Evolutionary conservation across 2,888 invertebrate species (phyloP).

Genomic region (Gymnoscelis rufifasciata): DNA sequence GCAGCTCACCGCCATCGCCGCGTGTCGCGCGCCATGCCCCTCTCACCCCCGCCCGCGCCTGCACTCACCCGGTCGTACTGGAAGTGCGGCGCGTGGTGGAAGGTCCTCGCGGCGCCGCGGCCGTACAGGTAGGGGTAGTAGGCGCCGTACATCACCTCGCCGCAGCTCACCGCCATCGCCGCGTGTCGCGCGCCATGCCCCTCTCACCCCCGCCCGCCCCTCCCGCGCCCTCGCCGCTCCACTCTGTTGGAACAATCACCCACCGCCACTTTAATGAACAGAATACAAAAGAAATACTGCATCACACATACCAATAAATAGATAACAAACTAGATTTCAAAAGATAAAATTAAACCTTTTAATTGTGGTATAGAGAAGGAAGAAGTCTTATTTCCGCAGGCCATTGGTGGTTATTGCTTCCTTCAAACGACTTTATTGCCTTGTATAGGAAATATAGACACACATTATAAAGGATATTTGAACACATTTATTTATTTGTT

Average conservation of each 20-base stretch:
- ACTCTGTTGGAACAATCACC: neutral
- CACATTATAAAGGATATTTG: too few relatives aligned
- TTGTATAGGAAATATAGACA: too few relatives aligned
- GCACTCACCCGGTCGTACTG: constrained; percentile 92
- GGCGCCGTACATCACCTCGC: constrained; percentile 96
- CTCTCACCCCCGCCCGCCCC: constrained; percentile 22
- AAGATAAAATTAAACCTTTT: too few relatives aligned
- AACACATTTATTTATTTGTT: too few relatives aligned
- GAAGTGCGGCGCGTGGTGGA: constrained; percentile 77
- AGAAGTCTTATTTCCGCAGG: too few relatives aligned
- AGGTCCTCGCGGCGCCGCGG: constrained; percentile 86
- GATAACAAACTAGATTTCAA: too few relatives aligned
- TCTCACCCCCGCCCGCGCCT: constrained; percentile 22
- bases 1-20: constrained; percentile 88
- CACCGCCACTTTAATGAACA: neutral
- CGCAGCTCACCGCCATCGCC: constrained; percentile 89
- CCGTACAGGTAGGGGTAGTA: constrained; percentile 96
- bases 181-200: constrained; percentile 34
- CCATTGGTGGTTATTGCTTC: too few relatives aligned
- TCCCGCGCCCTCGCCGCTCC: constrained; percentile 8
- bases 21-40: constrained; percentile 33
- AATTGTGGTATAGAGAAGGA: too few relatives aligned
- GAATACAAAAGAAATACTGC: too few relatives aligned
- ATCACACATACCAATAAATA: too few relatives aligned
- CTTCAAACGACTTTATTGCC: too few relatives aligned